A percentile compares a stretch with the other conserved stretches of the same genome.
Evolutionary conservation across 2,888 invertebrate species (phyloP).

Genomic region (Epinotia bilunana): DNA sequence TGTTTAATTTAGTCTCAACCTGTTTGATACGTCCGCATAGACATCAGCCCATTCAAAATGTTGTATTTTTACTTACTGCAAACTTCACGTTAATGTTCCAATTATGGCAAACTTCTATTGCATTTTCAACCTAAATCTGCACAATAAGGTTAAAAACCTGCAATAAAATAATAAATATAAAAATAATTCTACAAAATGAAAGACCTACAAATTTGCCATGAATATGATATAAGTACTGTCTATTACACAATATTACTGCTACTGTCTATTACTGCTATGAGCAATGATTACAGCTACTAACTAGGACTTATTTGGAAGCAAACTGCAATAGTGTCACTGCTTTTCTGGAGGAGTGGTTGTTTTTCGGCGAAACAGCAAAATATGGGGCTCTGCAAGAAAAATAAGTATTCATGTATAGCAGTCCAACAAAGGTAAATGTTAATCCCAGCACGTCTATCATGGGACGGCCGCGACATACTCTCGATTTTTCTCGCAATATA

Average conservation of each 20-base stretch:
- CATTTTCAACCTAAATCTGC: neutral
- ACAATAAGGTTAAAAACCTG: neutral
- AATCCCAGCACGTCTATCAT: too few relatives aligned
- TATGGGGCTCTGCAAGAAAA: constrained; percentile 91
- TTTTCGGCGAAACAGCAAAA: constrained; percentile 92
- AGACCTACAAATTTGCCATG: neutral
- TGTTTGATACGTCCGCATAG: neutral
- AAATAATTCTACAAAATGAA: neutral
- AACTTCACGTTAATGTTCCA: neutral
- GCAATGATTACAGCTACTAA: constrained; percentile 60
- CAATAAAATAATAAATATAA: too few relatives aligned
- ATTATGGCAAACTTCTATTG: neutral
- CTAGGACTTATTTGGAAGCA: constrained; percentile 58
- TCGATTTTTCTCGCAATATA: too few relatives aligned
- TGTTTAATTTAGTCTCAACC: too few relatives aligned
- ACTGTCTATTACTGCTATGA: constrained; percentile 64
- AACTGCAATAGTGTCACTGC: constrained; percentile 54
- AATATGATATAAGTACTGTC: neutral
- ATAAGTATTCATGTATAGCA: neutral
- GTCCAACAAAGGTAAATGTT: neutral
- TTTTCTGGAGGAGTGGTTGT: constrained; percentile 83
- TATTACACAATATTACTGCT: constrained; percentile 30
- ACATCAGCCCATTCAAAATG: neutral
- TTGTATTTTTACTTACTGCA: neutral
- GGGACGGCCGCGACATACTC: too few relatives aligned